These are phyloP conservation scores for Corythoichthys haematopterus DNA, from an alignment of 2,113 vertebrate genomes.

Conservation along the genomic window DNA sequence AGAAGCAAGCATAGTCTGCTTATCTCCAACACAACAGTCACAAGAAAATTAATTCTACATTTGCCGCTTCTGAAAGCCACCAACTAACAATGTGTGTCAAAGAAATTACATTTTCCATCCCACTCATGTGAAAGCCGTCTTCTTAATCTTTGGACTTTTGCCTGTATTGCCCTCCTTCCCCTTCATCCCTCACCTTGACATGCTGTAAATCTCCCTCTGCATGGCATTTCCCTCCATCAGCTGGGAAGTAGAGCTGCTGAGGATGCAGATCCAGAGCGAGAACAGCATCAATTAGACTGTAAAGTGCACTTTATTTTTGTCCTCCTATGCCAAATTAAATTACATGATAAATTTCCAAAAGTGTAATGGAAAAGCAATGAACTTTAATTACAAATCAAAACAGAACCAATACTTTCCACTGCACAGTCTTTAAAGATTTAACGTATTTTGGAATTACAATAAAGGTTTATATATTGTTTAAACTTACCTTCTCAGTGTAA, in stretches of 20 bases:
- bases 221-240: conserved; percentile 40
- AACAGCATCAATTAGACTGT: conserved; percentile 66
- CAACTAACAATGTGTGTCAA: conserved; percentile 2
- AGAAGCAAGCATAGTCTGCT: conserved; percentile 54
- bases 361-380: conserved; percentile 61
- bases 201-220: conserved; percentile 8
- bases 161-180: conserved; percentile 9
- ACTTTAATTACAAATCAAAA: conserved; percentile 62
- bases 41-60: conserved; percentile 48
- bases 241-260: conserved; percentile 61
- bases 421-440: conserved; percentile 13
- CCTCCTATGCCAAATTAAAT: conserved; percentile 67
- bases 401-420: conserved; percentile 27
- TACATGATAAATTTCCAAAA: conserved; percentile 62
- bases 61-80: conserved; percentile 43
- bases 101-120: neutral
- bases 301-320: conserved; percentile 69
- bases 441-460: conserved; percentile 10
- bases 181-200: conserved; percentile 11
- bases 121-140: neutral
- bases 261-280: conserved; percentile 53
- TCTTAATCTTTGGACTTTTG: neutral
- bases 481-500: too few relatives aligned
- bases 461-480: too few relatives aligned
- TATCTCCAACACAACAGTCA: conserved; percentile 54